A percentile compares a stretch with the other conserved stretches of the same genome.
Conservation (phyloP, 2,888 invertebrate genomes). For the Polymixis lichenea region DNA sequence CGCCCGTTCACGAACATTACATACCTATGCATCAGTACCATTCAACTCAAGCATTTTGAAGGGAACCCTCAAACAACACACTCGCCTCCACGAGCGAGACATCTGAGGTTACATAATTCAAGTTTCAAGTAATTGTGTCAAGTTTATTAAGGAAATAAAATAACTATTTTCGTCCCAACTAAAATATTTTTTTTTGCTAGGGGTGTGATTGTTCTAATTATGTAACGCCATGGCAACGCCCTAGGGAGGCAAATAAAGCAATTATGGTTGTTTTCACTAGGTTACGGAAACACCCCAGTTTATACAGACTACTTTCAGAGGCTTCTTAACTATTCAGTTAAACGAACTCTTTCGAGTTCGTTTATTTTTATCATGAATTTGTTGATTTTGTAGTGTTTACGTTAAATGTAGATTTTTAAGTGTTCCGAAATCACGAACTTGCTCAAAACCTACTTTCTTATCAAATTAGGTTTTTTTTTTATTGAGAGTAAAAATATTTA, state of each 20-base stretch:
- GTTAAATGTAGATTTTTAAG: not conserved
- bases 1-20: too few species aligned
- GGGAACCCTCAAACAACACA: too few species aligned
- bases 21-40: too few species aligned
- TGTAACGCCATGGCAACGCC: not conserved
- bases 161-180: not conserved
- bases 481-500: not conserved
- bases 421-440: conserved; percentile 9
- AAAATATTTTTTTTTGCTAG: not conserved
- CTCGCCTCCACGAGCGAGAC: too few species aligned
- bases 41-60: too few species aligned
- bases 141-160: not conserved
- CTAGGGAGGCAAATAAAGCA: not conserved
- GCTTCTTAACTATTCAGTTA: conserved; percentile 3
- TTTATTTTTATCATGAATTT: conserved; percentile 7
- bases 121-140: not conserved
- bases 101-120: too few species aligned
- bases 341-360: too few species aligned
- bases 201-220: not conserved
- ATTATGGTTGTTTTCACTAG: not conserved
- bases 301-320: not conserved
- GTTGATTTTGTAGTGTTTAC: conserved; percentile 1
- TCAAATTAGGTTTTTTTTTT: conserved; percentile 23
- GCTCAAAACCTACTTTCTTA: conserved; percentile 25
- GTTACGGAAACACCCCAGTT: conserved; percentile 15